Conservation (phyloP, 2,797 vertebrate genomes). For the Chaetophractus vellerosus region DNA sequence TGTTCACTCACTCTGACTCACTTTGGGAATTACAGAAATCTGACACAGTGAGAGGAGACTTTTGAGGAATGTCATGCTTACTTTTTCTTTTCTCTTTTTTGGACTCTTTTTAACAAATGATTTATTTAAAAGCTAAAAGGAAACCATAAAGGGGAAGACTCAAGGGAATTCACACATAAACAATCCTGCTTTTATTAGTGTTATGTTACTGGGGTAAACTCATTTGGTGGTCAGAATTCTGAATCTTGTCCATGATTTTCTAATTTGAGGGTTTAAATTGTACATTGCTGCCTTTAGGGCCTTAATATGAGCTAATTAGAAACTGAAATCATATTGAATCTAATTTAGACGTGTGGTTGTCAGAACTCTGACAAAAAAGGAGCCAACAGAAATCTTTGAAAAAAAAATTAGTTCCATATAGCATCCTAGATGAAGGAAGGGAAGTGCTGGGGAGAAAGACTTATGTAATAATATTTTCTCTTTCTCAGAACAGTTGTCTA, state of each 20-base stretch:
- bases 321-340: slow-evolving; percentile 26
- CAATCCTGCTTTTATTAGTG: slow-evolving; percentile 33
- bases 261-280: slow-evolving; percentile 43
- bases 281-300: background rate
- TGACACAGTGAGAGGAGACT: slow-evolving; percentile 69
- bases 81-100: slow-evolving; percentile 16
- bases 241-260: background rate
- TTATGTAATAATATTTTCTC: background rate
- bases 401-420: background rate
- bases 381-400: background rate
- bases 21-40: slow-evolving; percentile 69
- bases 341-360: slow-evolving; percentile 56
- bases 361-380: slow-evolving; percentile 30
- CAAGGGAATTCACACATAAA: slow-evolving; percentile 20
- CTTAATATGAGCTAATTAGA: slow-evolving; percentile 66
- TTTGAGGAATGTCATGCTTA: slow-evolving; percentile 52
- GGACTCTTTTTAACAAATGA: slow-evolving; percentile 50
- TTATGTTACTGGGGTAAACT: background rate
- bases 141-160: slow-evolving; percentile 73
- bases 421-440: background rate
- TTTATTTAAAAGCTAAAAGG: slow-evolving; percentile 75
- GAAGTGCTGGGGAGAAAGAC: background rate
- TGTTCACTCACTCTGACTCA: background rate
- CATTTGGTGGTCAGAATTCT: background rate
- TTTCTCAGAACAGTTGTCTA: background rate